These are phyloP conservation scores for Rhagoletis zephyria DNA, from an alignment of 1,140 invertebrate species.

Conservation along the genomic window DNA sequence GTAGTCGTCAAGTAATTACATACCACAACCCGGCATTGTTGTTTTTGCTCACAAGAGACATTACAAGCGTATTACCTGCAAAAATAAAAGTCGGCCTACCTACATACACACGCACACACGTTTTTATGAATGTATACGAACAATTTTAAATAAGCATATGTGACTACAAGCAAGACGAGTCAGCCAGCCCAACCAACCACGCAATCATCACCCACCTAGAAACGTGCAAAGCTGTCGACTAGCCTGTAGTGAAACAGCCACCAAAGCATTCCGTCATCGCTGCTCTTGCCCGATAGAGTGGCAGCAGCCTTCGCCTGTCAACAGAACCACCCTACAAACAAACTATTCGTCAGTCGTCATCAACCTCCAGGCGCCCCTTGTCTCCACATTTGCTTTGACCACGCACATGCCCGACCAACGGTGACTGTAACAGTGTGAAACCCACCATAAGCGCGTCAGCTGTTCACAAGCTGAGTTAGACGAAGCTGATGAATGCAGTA, in stretches of 20 bases:
- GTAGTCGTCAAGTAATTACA: background rate
- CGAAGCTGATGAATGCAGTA: background rate
- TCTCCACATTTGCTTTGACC: background rate
- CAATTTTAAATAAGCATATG: background rate
- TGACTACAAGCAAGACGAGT: background rate
- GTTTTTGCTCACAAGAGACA: background rate
- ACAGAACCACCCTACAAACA: background rate
- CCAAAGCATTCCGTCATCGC: slow-evolving; percentile 27
- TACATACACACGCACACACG: background rate
- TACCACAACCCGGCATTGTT: background rate
- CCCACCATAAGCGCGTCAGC: slow-evolving; percentile 1
- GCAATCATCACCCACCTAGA: background rate
- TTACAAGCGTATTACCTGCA: slow-evolving; percentile 3
- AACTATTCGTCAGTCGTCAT: background rate
- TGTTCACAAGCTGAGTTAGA: background rate
- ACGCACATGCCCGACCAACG: too few relatives aligned
- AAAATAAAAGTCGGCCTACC: background rate
- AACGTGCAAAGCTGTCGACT: background rate
- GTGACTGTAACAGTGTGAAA: slow-evolving; percentile 28
- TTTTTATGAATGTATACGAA: background rate
- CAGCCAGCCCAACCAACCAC: background rate
- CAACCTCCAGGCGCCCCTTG: background rate
- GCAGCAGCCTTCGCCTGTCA: background rate
- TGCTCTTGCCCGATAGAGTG: background rate
- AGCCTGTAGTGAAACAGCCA: slow-evolving; percentile 16